phyloP scores from a whole-genome alignment of 2,888 invertebrate genomes.

The Scelioninae gen. 2 region DNA sequence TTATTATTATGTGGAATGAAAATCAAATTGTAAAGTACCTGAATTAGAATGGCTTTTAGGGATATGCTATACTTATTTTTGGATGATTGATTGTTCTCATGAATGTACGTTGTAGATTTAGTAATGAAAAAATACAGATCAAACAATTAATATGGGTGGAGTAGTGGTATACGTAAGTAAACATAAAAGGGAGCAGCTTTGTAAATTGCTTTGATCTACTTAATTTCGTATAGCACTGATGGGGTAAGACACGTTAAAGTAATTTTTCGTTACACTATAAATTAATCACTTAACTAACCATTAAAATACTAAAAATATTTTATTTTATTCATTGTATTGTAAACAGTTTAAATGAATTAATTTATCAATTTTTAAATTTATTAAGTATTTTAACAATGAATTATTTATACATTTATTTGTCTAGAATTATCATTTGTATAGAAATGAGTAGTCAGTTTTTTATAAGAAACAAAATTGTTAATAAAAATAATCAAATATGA shows the following conservation, averaged over 20 bases:
- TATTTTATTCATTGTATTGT: conserved; percentile 5
- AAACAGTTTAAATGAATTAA: not conserved
- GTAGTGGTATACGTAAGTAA: conserved; percentile 46
- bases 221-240: conserved; percentile 44
- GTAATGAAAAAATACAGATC: conserved; percentile 32
- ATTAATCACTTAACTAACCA: conserved; percentile 42
- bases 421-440: no score
- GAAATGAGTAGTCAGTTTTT: no score
- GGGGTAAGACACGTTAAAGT: conserved; percentile 32
- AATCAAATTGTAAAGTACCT: not conserved
- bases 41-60: conserved; percentile 28
- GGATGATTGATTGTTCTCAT: conserved; percentile 41
- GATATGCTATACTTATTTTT: conserved; percentile 27
- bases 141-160: conserved; percentile 35
- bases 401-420: no score
- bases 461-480: no score
- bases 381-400: no score
- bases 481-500: not conserved
- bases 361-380: no score
- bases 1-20: conserved; percentile 12
- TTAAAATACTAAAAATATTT: conserved; percentile 2
- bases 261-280: conserved; percentile 26
- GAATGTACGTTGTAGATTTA: conserved; percentile 40
- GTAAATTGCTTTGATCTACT: conserved; percentile 44
- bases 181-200: conserved; percentile 47